Evolutionary conservation across 2,113 vertebrate species (phyloP).

Genomic region (Aix galericulata): DNA sequence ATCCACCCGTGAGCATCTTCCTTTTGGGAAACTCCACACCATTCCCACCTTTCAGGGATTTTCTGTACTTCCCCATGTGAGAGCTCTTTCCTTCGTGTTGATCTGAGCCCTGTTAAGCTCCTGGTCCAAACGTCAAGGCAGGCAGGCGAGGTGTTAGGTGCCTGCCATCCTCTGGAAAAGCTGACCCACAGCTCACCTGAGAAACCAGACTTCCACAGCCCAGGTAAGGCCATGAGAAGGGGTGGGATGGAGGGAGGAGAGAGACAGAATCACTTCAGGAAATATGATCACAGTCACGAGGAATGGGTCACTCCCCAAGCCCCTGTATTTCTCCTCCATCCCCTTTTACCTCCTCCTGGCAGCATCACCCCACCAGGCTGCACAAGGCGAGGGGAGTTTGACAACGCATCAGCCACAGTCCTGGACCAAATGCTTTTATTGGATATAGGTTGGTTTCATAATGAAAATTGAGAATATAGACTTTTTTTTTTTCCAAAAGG

Average conservation of each 20-base stretch:
- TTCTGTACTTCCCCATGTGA: neutral
- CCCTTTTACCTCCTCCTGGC: neutral
- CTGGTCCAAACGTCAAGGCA: neutral
- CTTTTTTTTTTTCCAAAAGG: neutral
- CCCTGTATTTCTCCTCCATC: neutral
- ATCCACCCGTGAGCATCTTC: fast-evolving
- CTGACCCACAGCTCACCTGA: neutral
- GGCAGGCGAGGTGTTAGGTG: neutral
- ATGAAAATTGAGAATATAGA: constrained; percentile 17
- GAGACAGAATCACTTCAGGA: neutral
- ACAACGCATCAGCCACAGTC: neutral
- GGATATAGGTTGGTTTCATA: constrained; percentile 20
- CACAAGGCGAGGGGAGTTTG: neutral
- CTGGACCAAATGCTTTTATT: constrained; percentile 49
- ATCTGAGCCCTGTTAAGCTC: neutral
- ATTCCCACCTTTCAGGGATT: neutral
- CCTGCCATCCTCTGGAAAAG: neutral
- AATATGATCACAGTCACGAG: neutral
- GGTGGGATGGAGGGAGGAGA: neutral
- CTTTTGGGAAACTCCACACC: neutral
- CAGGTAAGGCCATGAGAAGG: neutral
- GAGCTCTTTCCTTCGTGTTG: neutral
- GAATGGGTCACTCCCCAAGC: neutral
- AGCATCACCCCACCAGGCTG: neutral
- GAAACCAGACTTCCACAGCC: neutral